Base-by-base conservation (phyloP, 2,888 invertebrate species). In the Polyommatus icarus region DNA sequence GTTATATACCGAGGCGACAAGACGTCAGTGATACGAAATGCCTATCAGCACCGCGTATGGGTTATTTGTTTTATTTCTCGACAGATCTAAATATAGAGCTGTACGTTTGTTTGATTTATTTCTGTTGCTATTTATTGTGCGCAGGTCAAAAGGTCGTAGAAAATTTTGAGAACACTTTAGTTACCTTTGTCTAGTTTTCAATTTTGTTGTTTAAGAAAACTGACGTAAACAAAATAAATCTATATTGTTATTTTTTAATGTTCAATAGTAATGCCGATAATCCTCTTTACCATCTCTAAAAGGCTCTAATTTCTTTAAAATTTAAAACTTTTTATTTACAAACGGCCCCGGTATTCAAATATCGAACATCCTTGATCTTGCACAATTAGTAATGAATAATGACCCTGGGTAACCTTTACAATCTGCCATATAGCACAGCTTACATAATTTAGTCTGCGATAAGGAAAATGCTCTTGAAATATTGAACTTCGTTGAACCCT, bases 1-100 rank as follows among this genome's bases (percentile, higher is more conserved):
- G 24, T 32, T 71, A 77, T 76, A 71, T 77, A 73, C 54, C 36
- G 40, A 72, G 57, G 57, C 46, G 24, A 24, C 18, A 20, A 57
- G 57, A 24, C 72, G 72, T 77, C 77, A 77, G 36, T 73, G 72
- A 71, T 54, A 36, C 1, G 57, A 72, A 77, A 57, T 54, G 32
- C 77, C 72, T 77, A 77, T 77, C 77, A 77, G 67, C 76, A 73
- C 24, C 24, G 72, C 72, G 72, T 72, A 36, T 24, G 18, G 36
- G 29, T 24, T 76, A 32, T 76, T 67, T 76, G 71, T 29, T 76
- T 76, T 73, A 57, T 54, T 77, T 77, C 77, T 54, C 72, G 36
- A 54, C 71, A 24, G 59, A 72, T 77, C 77, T 77, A 77, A 59
- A 24, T 72, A 40, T 77, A 77, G 77, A 20, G 36, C 7, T 54